These are phyloP conservation scores for Heliconius nattereri DNA, from an alignment of 1,140 invertebrate genomes.

Conservation along the genomic window DNA sequence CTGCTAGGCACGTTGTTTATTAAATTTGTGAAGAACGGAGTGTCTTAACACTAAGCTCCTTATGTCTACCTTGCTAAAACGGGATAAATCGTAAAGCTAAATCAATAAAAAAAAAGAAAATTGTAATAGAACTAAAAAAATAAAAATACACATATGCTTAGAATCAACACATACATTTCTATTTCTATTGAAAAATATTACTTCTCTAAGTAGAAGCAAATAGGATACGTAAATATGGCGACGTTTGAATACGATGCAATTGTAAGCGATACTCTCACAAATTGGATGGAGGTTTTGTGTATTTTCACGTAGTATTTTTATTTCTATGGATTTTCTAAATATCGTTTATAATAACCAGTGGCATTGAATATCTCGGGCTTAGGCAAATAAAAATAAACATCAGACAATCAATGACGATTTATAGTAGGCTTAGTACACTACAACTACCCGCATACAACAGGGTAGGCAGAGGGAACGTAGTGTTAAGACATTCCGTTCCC, in stretches of 20 bases:
- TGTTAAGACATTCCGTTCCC: too few relatives aligned
- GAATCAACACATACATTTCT: conserved; percentile 30
- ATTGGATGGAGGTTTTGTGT: conserved; percentile 59
- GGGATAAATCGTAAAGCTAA: too few relatives aligned
- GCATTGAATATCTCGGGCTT: not conserved
- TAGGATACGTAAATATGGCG: conserved; percentile 52
- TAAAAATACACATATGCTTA: not conserved
- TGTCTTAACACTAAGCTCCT: too few relatives aligned
- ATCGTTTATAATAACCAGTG: not conserved
- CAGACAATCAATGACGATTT: too few relatives aligned
- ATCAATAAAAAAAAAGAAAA: too few relatives aligned
- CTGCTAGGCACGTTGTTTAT: too few relatives aligned
- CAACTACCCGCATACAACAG: too few relatives aligned
- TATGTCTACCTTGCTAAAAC: too few relatives aligned
- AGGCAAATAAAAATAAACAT: not conserved
- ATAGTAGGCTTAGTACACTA: too few relatives aligned
- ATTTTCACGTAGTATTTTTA: conserved; percentile 36
- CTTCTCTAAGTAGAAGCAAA: conserved; percentile 51
- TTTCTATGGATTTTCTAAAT: conserved; percentile 10
- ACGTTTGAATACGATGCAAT: conserved; percentile 52
- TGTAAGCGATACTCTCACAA: conserved; percentile 47
- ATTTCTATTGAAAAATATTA: conserved; percentile 51
- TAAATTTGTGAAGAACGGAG: too few relatives aligned
- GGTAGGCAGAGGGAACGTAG: too few relatives aligned
- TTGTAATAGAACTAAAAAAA: not conserved